phyloP scores from a whole-genome alignment of 2,888 invertebrate genomes.

The Drosophila quinaria region DNA sequence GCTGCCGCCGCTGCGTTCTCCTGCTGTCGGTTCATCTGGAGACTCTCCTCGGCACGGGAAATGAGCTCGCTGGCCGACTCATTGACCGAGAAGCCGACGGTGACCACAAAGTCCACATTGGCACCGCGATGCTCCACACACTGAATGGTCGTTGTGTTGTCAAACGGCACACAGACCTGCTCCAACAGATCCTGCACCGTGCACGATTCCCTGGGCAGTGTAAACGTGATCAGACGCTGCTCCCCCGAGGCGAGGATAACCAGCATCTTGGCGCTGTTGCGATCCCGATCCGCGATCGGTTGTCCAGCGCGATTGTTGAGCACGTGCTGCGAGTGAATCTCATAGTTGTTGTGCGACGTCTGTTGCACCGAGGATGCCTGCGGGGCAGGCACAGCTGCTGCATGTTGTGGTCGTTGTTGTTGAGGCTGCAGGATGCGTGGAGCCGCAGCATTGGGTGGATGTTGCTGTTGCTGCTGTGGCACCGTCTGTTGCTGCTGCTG shows the following conservation, averaged over 20 bases:
- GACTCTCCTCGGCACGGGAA: conserved; percentile 85
- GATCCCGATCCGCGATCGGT: conserved; percentile 82
- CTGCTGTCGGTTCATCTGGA: conserved; percentile 83
- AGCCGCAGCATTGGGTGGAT: conserved; percentile 13
- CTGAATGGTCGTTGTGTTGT: conserved; percentile 90
- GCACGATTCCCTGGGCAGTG: conserved; percentile 92
- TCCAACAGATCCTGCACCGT: conserved; percentile 93
- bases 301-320: conserved; percentile 83
- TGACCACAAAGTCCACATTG: conserved; percentile 93
- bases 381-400: conserved; percentile 68
- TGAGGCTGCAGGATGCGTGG: conserved; percentile 66
- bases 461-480: conserved; percentile 27
- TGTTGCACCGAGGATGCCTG: conserved; percentile 83
- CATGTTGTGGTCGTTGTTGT: conserved; percentile 53
- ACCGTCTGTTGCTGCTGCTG: conserved; percentile 29
- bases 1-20: conserved; percentile 63
- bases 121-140: conserved; percentile 91
- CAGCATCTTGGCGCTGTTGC: conserved; percentile 91
- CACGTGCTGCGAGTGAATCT: conserved; percentile 86
- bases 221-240: conserved; percentile 93
- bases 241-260: conserved; percentile 92
- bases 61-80: conserved; percentile 85
- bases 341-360: conserved; percentile 84
- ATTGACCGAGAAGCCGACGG: conserved; percentile 87
- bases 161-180: conserved; percentile 90